These are phyloP conservation scores for Ips typographus DNA, from an alignment of 1,140 invertebrate species.

Conservation along the genomic window DNA sequence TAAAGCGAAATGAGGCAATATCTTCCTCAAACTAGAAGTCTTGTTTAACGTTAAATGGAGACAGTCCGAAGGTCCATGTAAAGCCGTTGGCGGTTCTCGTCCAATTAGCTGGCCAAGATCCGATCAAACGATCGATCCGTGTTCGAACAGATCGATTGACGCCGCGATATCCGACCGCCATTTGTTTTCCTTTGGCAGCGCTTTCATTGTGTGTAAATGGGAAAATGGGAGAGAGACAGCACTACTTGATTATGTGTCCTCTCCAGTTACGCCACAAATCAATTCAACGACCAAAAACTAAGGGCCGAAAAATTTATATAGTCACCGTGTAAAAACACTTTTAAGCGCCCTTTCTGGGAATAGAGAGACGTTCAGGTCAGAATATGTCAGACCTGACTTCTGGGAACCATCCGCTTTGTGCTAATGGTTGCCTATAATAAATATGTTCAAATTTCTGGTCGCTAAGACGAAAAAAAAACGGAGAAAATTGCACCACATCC, in stretches of 20 bases:
- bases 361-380: too few species aligned
- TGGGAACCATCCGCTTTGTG: too few species aligned
- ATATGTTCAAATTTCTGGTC: too few species aligned
- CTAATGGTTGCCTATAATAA: too few species aligned
- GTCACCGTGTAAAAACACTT: too few species aligned
- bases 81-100: conserved; percentile 16
- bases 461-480: too few species aligned
- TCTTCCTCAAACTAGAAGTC: too few species aligned
- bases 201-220: conserved; percentile 28
- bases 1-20: neutral
- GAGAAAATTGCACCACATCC: conserved; percentile 19
- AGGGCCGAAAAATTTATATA: neutral
- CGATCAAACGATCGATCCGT: conserved; percentile 29
- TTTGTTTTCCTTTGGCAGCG: conserved; percentile 20
- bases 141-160: conserved; percentile 31
- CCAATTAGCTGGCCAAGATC: conserved; percentile 25
- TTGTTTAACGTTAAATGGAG: neutral
- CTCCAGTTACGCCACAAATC: conserved; percentile 7
- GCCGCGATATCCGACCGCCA: conserved; percentile 17
- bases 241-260: conserved; percentile 11
- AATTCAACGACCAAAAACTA: neutral
- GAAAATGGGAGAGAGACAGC: neutral
- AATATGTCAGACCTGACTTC: too few species aligned
- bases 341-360: too few species aligned
- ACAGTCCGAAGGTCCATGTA: neutral